These are phyloP conservation scores for Laupala kohalensis DNA, from an alignment of 1,140 invertebrate species.

Conservation along the genomic window DNA sequence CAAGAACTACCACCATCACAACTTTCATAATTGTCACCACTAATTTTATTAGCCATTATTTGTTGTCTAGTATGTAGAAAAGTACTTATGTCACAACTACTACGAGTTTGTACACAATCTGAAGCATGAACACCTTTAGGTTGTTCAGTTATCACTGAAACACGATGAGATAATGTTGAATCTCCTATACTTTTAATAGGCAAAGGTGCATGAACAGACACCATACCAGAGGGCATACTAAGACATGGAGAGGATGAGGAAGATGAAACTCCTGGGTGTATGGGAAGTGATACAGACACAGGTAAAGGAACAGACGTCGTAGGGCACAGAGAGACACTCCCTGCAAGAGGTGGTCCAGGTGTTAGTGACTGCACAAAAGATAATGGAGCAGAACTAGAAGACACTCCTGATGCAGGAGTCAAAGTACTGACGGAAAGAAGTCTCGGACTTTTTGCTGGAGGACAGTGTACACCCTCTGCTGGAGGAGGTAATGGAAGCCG, in stretches of 20 bases:
- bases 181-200: constrained; percentile 19
- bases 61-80: constrained; percentile 12
- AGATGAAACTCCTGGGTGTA: not conserved
- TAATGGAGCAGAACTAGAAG: not conserved
- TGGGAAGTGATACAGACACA: constrained; percentile 30
- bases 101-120: constrained; percentile 9
- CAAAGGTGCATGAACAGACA: constrained; percentile 28
- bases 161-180: constrained; percentile 3
- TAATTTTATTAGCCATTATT: constrained; percentile 2
- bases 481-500: constrained; percentile 28
- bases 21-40: not conserved
- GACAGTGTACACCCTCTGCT: constrained; percentile 14
- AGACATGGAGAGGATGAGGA: not conserved
- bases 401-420: not conserved
- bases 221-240: not conserved
- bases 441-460: constrained; percentile 4
- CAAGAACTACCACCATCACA: constrained; percentile 7
- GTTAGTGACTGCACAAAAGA: not conserved
- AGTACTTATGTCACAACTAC: not conserved
- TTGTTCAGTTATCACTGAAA: constrained; percentile 37
- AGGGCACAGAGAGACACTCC: constrained; percentile 21
- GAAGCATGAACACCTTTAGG: constrained; percentile 23
- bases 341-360: not conserved
- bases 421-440: not conserved
- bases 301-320: constrained; percentile 36